Base-by-base conservation (phyloP, 2,797 vertebrate species). In the Acrocephalus scirpaceus region DNA sequence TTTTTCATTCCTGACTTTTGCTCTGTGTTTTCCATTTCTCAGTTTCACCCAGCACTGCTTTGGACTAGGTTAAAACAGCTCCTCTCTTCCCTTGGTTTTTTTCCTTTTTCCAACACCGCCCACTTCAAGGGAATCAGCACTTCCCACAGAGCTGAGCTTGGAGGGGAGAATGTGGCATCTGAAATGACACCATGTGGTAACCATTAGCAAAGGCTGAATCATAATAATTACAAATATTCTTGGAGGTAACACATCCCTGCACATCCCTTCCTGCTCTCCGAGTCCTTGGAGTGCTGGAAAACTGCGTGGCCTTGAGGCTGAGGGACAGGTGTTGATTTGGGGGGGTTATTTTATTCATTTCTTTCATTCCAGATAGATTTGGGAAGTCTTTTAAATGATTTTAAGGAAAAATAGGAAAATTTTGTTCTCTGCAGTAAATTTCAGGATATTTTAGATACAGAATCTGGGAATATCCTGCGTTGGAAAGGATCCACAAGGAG, bases 11-110 rank as follows among this genome's bases (percentile, higher is more conserved):
- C 84, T 48, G 44, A 47, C 0, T 1, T n/a, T 47, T 18, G 54
- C 86, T 89, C 94, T 87, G 89, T 18, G 69, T 94, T 96, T 96
- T 94, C 94, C 93, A 91, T 65, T 38, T 60, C 90, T 92, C 77
- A 18, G 40, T 82, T 92, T 71, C 73, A 47, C 88, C 72, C 86
- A 51, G 69, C 69, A 2, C 13, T 61, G 83, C 77, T 60, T 86
- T 72, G 88, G 73, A 34, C 57, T 25, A 3, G 0, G 3, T 87
- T 89, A 60, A 89, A 92, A 69, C 90, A 69, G 54, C 8, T 94
- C 76, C 66, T 76, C 75, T 79, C 62, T 69, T 40, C 40, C 30
- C 58, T 66, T 38, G 79, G 7, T 8, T 93, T 82, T 93, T 85
- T 67, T 29, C 71, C 78, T 45, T 79, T 93, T 18, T 36, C 84